Evolutionary conservation across 2,797 vertebrate genomes (phyloP).

Genomic region (Cryptoprocta ferox): DNA sequence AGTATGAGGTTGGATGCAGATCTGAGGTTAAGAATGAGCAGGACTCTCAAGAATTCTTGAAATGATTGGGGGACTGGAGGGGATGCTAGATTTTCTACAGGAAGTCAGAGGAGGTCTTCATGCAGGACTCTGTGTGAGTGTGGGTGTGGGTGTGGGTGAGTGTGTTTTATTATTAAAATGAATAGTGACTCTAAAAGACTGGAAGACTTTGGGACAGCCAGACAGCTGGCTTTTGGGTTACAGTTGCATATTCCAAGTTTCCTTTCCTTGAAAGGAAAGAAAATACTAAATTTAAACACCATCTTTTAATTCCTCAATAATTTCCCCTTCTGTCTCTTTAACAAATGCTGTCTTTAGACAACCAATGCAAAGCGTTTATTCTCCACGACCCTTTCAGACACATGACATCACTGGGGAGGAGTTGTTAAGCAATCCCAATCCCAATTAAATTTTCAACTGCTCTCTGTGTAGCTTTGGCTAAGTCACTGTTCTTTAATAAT

Average conservation of each 20-base stretch:
- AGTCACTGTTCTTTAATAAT: background rate
- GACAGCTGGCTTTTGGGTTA: constrained; percentile 65
- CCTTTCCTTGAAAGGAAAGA: constrained; percentile 70
- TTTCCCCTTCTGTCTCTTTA: constrained; percentile 58
- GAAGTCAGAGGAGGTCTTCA: background rate
- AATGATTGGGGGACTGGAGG: background rate
- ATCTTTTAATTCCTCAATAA: constrained; percentile 53
- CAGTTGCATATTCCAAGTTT: constrained; percentile 63
- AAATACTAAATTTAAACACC: constrained; percentile 68
- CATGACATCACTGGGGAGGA: background rate
- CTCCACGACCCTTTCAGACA: background rate
- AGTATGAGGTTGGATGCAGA: background rate
- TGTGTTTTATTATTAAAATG: background rate
- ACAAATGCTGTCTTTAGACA: background rate
- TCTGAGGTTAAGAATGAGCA: background rate
- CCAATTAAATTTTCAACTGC: background rate
- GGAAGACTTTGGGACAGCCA: constrained; percentile 26
- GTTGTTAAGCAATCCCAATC: background rate
- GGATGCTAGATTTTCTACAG: background rate
- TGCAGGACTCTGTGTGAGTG: background rate
- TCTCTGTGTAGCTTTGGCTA: background rate
- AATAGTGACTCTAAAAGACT: constrained; percentile 30
- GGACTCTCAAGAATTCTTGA: background rate
- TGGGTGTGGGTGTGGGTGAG: background rate
- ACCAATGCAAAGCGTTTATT: background rate